phyloP scores from a whole-genome alignment of 2,888 invertebrate genomes.

The Busseola fusca region DNA sequence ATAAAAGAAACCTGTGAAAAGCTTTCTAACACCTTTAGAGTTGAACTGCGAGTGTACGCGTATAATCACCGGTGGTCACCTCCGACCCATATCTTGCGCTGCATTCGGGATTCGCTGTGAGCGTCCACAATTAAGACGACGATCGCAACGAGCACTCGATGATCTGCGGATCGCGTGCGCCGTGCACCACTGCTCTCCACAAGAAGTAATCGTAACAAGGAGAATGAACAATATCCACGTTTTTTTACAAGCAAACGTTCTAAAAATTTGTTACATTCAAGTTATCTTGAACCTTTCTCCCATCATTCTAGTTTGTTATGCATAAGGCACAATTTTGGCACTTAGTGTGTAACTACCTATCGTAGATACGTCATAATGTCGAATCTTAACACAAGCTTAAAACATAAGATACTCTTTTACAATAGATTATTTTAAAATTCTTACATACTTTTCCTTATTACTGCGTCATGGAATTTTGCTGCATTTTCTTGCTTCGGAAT shows the following conservation, averaged over 20 bases:
- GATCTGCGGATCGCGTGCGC: slow-evolving; percentile 17
- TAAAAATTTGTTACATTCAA: not conserved
- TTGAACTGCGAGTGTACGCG: not conserved
- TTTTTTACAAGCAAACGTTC: not conserved
- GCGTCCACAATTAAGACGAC: not conserved
- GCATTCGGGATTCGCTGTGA: too few relatives aligned
- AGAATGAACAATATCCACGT: not conserved
- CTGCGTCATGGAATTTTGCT: not conserved
- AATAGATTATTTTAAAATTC: not conserved
- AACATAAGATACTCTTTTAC: not conserved
- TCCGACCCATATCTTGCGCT: not conserved
- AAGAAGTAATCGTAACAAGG: not conserved
- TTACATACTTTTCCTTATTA: not conserved
- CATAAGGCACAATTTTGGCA: not conserved
- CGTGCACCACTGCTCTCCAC: not conserved
- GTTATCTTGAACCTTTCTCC: not conserved
- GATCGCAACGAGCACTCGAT: not conserved
- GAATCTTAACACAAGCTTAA: not conserved
- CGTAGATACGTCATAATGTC: not conserved
- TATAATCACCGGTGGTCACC: not conserved
- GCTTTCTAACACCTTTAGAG: not conserved
- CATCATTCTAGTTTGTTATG: not conserved
- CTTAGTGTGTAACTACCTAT: not conserved
- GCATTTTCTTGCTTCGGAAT: not conserved
- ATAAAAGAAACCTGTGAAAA: not conserved